These are phyloP conservation scores for Liasis olivaceus DNA, from an alignment of 2,797 vertebrate species.

Conservation along the genomic window DNA sequence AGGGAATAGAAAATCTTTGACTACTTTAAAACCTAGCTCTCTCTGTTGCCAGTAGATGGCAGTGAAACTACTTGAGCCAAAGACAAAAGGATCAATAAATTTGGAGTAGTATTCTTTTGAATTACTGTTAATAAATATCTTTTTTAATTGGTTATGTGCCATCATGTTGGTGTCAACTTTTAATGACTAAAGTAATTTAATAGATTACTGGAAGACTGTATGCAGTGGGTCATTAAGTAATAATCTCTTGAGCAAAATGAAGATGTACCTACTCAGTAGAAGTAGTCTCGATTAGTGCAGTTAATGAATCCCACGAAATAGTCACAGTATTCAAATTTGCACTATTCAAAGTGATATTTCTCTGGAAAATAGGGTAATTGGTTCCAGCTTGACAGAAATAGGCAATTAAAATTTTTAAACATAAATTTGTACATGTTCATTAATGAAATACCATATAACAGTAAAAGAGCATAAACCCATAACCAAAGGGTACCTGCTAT, in stretches of 20 bases:
- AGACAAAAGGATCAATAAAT: not conserved
- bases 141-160: not conserved
- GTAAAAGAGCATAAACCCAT: not conserved
- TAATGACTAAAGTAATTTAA: not conserved
- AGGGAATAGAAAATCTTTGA: not conserved
- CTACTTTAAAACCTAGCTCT: not conserved
- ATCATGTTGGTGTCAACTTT: not conserved
- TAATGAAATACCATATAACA: not conserved
- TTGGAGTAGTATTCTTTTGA: not conserved
- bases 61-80: not conserved
- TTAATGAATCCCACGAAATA: not conserved
- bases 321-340: not conserved
- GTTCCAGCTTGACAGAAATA: not conserved
- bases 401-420: not conserved
- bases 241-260: no score
- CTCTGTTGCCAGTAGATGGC: constrained; percentile 22
- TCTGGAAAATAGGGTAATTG: not conserved
- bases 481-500: not conserved
- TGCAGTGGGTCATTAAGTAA: not conserved
- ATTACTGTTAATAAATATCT: not conserved
- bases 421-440: not conserved
- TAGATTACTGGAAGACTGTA: not conserved
- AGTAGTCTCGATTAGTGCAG: not conserved
- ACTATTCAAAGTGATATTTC: not conserved
- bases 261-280: not conserved